These are phyloP conservation scores for Nemoura dubitans DNA, from an alignment of 2,888 invertebrate species.

Conservation along the genomic window DNA sequence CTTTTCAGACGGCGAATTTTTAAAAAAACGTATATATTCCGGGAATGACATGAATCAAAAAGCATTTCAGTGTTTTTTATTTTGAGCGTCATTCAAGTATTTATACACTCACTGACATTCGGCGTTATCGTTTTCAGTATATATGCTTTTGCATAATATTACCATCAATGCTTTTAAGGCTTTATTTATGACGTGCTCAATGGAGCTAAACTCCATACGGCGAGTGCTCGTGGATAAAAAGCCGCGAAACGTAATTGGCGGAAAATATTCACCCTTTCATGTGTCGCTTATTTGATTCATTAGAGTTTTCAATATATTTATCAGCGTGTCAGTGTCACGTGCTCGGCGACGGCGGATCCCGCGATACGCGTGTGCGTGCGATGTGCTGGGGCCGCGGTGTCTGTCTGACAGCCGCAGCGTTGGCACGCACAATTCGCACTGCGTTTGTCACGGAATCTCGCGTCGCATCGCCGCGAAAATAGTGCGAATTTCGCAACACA, in stretches of 20 bases:
- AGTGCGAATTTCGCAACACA: too few species aligned
- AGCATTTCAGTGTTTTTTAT: conserved; percentile 26
- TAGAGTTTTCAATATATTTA: conserved; percentile 37
- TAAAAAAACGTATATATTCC: not conserved
- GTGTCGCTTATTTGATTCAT: conserved; percentile 31
- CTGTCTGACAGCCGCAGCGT: too few species aligned
- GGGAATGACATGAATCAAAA: conserved; percentile 22
- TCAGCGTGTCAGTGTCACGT: conserved; percentile 18
- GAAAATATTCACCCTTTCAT: conserved; percentile 40
- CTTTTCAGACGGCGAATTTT: not conserved
- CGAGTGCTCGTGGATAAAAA: not conserved
- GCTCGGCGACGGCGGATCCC: not conserved
- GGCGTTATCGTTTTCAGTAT: conserved; percentile 5
- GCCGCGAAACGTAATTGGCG: conserved; percentile 26
- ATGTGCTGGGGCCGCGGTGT: too few species aligned
- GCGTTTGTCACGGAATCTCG: too few species aligned
- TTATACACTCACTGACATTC: conserved; percentile 8
- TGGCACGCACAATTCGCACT: too few species aligned
- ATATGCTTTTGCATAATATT: not conserved
- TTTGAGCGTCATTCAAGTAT: conserved; percentile 16
- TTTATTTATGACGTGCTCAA: conserved; percentile 22
- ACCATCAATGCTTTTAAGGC: conserved; percentile 15
- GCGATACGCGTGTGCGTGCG: not conserved
- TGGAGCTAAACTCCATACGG: not conserved
- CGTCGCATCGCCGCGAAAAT: too few species aligned